Evolutionary conservation across 2,888 invertebrate species (phyloP).

Genomic region (Tolmerus cingulatus): DNA sequence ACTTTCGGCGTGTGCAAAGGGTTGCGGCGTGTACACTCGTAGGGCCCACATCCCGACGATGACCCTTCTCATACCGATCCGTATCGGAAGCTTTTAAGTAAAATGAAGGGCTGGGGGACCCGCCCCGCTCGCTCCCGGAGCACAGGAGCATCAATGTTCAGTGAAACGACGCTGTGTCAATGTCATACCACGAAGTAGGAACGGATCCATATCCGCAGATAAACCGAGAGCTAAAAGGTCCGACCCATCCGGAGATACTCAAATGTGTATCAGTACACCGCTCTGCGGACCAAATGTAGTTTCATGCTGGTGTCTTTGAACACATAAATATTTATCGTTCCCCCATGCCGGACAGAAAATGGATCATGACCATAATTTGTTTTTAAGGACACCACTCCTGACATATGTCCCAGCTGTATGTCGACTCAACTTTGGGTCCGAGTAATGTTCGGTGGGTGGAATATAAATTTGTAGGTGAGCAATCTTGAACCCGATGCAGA

Average conservation of each 20-base stretch:
- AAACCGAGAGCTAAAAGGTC: conserved; percentile 25
- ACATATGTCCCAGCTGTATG: conserved; percentile 36
- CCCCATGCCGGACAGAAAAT: conserved; percentile 28
- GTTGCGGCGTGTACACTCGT: neutral
- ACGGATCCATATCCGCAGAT: conserved; percentile 21
- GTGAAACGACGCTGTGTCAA: conserved; percentile 31
- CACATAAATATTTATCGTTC: conserved; percentile 40
- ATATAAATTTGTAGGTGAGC: conserved; percentile 38
- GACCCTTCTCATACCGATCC: conserved; percentile 4
- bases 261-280: neutral
- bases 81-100: conserved; percentile 30
- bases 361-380: conserved; percentile 43
- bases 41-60: neutral
- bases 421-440: conserved; percentile 25
- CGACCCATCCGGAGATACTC: conserved; percentile 21
- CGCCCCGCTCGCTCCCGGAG: neutral
- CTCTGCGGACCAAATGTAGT: conserved; percentile 22
- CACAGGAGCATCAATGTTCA: neutral
- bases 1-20: neutral
- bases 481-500: conserved; percentile 19
- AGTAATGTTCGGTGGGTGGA: conserved; percentile 25
- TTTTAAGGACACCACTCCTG: conserved; percentile 40
- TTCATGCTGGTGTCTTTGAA: conserved; percentile 21
- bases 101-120: neutral
- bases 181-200: conserved; percentile 8